Base-by-base conservation (phyloP, 2,797 vertebrate species). In the Dallia pectoralis region DNA sequence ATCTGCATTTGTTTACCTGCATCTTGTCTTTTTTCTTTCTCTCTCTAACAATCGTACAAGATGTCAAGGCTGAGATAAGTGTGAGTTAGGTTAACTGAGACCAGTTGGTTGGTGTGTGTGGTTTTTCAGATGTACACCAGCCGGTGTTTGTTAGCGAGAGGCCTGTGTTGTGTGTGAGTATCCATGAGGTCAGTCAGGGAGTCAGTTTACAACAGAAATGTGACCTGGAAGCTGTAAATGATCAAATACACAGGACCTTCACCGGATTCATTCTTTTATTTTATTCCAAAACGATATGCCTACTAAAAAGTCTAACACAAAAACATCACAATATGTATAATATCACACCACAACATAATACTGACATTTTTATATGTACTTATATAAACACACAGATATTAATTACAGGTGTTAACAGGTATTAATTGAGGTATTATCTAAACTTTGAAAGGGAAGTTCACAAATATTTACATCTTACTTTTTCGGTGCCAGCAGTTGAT, bases 1-100 rank as follows among this genome's bases (percentile, higher is more conserved):
- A 75, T 84, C 82, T 83, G 79, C 79, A 84, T 87, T 85, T 87
- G 79, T 89, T 89, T 87, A 82, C 80, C 82, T 74, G 81, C 72
- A 64, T 84, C 84, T 77, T 87, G 66, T 70, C 25, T 36, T 72
- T 74, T 25, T 32, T 77, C 81, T 78, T 29, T 72, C 72, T 29
- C 30, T 77, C 81, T 77, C 77, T 73, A 79, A 84, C 73, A 62
- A 74, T 69, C 1, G 47, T 12, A 22, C 36, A 16, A 49, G 30
- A 73, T 75, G 77, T 77, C 71, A 44, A 18, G 77, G 63, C 33
- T 11, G 25, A 70, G 51, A 40, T 53, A 44, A 40, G 27, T 9
- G 40, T 32, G 70, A 76, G 83, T 75, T 82, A 80, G 74, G 70
- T 81, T 79, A 56, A 64, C 77, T 70, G 71, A 56, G n/a, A 61